These are phyloP conservation scores for Hylaea fasciaria DNA, from an alignment of 2,888 invertebrate genomes.

Conservation along the genomic window DNA sequence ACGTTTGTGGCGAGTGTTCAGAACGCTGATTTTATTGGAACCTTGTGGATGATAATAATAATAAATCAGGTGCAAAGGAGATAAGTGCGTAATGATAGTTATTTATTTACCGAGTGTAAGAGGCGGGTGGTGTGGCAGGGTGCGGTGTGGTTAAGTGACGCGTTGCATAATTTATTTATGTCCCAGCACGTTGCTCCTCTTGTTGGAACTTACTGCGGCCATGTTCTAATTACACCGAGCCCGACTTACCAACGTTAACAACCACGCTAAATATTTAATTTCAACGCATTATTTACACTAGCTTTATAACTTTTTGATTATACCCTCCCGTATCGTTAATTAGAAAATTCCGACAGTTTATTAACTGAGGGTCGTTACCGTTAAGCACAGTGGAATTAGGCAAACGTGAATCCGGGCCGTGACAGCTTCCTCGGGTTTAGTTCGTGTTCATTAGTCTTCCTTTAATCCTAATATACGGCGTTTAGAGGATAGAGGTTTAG, in stretches of 20 bases:
- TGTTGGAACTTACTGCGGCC: conserved; percentile 61
- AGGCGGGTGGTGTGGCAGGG: conserved; percentile 38
- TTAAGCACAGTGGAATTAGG: conserved; percentile 22
- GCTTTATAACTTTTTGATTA: conserved; percentile 33
- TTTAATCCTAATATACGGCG: conserved; percentile 19
- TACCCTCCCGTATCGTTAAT: conserved; percentile 25
- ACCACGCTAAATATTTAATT: conserved; percentile 40
- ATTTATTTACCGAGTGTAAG: conserved; percentile 38
- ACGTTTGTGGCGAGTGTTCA: conserved; percentile 39
- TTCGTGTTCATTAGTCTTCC: conserved; percentile 16
- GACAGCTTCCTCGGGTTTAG: conserved; percentile 12
- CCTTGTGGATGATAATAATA: conserved; percentile 37
- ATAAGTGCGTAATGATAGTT: conserved; percentile 51
- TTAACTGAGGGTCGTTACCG: conserved; percentile 16
- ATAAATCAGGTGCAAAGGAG: conserved; percentile 51
- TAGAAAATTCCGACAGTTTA: conserved; percentile 25
- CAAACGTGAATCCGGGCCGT: conserved; percentile 19
- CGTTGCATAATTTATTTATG: conserved; percentile 82
- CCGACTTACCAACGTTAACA: conserved; percentile 30
- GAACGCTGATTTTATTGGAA: conserved; percentile 39
- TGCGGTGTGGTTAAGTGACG: conserved; percentile 69
- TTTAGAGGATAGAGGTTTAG: neutral
- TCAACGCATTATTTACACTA: conserved; percentile 31
- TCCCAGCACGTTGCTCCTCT: conserved; percentile 74
- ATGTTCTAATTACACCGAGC: conserved; percentile 44